Base-by-base conservation (phyloP, 2,797 vertebrate species). In the Triplophysa bombifrons region DNA sequence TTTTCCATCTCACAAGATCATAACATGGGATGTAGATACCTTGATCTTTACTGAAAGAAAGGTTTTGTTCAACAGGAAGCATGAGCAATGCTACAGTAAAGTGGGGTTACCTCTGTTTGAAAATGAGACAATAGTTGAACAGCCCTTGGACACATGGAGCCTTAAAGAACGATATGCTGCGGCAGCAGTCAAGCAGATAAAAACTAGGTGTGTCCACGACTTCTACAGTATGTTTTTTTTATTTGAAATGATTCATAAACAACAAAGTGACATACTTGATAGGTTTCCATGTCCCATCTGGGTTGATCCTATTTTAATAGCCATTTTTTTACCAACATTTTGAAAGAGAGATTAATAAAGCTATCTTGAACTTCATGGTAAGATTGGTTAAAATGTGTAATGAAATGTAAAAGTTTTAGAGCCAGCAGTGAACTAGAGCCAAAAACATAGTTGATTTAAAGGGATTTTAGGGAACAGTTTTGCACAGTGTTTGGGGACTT, bases 71-170 rank as follows among this genome's bases (percentile, higher is more conserved):
- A 27, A 55, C 56, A 82, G 82, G 51, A 81, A 67, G 41, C 64
- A 72, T 19, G 87, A 85, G 70, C 90, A 87, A 74, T 98, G 96
- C 82, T 95, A 94, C 82, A 84, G 86, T 0, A 90, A 92, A 5
- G 80, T 95, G 48, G 96, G 94, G 22, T 94, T 99, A 80, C 98
- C 98, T 84, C 93, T 99, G 78, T 90, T 96, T 0, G 95, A 98
- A 91, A 96, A 99, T 79, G 8, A 87, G 82, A 85, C 76, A 41
- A 95, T 99, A 2, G 53, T 96, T 80, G 93, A 96, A 80, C 98
- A 99, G 90, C 98, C 98, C 0, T 93, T 97, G 41, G 85, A 96
- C 86, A 91, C 96, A 67, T 93, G 92, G 90, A 83, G 89, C 11
- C 91, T 99, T 13, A 90, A 95, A 0, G 88, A 84, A 2, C 90